Evolutionary conservation across 2,797 vertebrate genomes (phyloP).

Genomic region (Macropodus opercularis): DNA sequence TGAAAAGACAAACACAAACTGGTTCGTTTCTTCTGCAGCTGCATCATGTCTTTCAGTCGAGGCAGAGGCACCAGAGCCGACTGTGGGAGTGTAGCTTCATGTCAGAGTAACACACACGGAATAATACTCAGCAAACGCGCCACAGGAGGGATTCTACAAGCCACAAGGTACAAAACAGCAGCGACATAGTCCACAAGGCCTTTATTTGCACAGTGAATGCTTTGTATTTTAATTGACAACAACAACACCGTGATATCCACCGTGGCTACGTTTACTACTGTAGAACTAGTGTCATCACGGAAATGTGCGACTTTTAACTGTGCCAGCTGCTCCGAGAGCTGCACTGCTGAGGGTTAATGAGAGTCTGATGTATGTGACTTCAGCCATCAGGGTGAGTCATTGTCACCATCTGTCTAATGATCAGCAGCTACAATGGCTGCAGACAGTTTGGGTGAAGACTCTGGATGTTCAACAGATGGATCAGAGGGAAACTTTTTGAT

Average conservation of each 20-base stretch:
- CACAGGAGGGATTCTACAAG: conserved; percentile 37
- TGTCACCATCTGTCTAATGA: conserved; percentile 54
- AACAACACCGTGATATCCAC: conserved; percentile 18
- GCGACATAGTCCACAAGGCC: conserved; percentile 13
- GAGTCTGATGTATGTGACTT: conserved; percentile 41
- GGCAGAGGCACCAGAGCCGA: conserved; percentile 15
- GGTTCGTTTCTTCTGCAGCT: conserved; percentile 18
- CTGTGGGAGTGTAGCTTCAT: conserved; percentile 20
- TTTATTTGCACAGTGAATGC: conserved; percentile 25
- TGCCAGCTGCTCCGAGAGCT: conserved; percentile 40
- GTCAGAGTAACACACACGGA: conserved; percentile 51
- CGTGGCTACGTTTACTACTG: conserved; percentile 7
- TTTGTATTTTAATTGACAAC: too few species aligned
- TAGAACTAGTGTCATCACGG: conserved; percentile 1
- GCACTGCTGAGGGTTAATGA: conserved; percentile 38
- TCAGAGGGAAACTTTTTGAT: conserved; percentile 21
- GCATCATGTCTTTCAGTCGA: conserved; percentile 8
- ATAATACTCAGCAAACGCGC: conserved; percentile 42
- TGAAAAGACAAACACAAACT: neutral
- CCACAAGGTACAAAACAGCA: conserved; percentile 23
- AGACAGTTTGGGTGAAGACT: conserved; percentile 14
- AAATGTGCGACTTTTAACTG: conserved; percentile 22
- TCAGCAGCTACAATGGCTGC: conserved; percentile 27
- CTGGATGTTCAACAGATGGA: conserved; percentile 30
- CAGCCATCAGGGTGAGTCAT: conserved; percentile 41